Conservation (phyloP, 1,140 invertebrate genomes). For the Drosophila dunni region DNA sequence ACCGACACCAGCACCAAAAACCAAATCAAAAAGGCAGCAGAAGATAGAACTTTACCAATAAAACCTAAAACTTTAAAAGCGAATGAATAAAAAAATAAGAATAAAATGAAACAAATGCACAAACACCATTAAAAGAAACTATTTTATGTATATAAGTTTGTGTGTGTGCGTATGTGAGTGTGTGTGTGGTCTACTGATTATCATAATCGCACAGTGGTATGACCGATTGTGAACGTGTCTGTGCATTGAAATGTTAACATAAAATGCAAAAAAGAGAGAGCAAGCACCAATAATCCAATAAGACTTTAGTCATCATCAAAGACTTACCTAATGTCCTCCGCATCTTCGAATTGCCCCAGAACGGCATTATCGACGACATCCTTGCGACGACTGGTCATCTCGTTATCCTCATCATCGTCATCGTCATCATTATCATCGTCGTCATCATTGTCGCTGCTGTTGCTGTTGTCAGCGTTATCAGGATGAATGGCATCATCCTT, state of each 20-base stretch:
- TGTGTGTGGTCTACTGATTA: constrained; percentile 38
- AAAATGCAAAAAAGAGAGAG: constrained; percentile 63
- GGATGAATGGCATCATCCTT: constrained; percentile 57
- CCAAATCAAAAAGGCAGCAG: constrained; percentile 71
- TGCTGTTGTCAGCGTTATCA: constrained; percentile 54
- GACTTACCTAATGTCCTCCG: constrained; percentile 83
- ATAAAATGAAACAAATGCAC: constrained; percentile 56
- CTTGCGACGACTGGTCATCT: constrained; percentile 32
- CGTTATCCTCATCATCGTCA: constrained; percentile 34
- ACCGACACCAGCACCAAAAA: constrained; percentile 68
- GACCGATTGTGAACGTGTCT: constrained; percentile 58
- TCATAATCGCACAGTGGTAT: constrained; percentile 45
- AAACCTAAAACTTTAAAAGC: constrained; percentile 42
- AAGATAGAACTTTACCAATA: constrained; percentile 59
- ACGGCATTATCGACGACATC: constrained; percentile 71
- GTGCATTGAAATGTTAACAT: constrained; percentile 74
- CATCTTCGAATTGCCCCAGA: constrained; percentile 68
- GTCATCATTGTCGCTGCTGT: constrained; percentile 47
- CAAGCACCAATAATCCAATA: constrained; percentile 75
- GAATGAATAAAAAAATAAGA: too few relatives aligned
- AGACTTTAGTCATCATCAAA: constrained; percentile 42
- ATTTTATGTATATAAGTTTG: neutral
- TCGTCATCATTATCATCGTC: constrained; percentile 46
- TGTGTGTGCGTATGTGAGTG: constrained; percentile 16
- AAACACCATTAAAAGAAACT: constrained; percentile 58